Conservation (phyloP, 2,888 invertebrate species). For the Xestia rhomboidea region DNA sequence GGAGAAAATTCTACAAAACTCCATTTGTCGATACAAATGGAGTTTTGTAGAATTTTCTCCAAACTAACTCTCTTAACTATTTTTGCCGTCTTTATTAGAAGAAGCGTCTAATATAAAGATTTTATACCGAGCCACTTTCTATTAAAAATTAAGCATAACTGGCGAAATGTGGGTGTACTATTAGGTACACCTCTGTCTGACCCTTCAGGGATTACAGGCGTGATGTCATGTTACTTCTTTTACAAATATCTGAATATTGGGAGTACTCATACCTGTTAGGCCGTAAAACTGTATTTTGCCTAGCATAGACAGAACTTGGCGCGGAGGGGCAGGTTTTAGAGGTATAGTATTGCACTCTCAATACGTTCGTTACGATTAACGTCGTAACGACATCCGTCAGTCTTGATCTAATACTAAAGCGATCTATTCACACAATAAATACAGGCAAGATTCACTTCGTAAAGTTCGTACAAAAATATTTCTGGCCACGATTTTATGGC, state of each 20-base stretch:
- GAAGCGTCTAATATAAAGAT: not conserved
- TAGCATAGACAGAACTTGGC: not conserved
- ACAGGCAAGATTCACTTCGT: conserved; percentile 55
- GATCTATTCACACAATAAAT: conserved; percentile 67
- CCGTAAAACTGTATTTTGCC: not conserved
- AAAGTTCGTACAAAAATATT: conserved; percentile 70
- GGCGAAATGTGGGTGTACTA: no score
- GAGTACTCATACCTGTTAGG: no score
- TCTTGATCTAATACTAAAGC: conserved; percentile 60
- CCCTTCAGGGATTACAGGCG: no score
- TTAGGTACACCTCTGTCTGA: no score
- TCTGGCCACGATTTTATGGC: conserved; percentile 68
- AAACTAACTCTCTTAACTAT: no score
- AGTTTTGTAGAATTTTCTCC: no score
- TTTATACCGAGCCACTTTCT: not conserved
- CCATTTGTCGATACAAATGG: no score
- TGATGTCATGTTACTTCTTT: no score
- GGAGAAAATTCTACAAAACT: not conserved
- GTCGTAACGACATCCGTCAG: conserved; percentile 55
- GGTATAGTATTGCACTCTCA: not conserved
- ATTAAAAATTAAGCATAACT: no score
- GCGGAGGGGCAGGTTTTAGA: no score
- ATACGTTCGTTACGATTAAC: not conserved
- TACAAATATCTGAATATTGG: not conserved
- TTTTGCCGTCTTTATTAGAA: not conserved